Conservation (phyloP, 64 coral and sea anemone genomes). For the Orbicella faveolata region DNA sequence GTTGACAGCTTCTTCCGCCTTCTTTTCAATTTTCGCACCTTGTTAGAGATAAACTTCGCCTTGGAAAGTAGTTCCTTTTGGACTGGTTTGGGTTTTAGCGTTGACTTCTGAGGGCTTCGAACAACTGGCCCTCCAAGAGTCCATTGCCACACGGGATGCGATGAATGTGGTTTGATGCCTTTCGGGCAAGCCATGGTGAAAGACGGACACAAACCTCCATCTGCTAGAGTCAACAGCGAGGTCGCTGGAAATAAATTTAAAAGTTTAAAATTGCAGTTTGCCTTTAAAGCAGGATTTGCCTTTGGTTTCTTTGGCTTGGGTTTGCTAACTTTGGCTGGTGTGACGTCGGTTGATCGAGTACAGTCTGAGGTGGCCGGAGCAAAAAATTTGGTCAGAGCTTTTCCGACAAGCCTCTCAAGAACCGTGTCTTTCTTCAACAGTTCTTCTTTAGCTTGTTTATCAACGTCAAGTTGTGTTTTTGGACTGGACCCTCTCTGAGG, state of each 20-base stretch:
- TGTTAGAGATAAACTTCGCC: not conserved
- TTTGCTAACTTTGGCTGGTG: not conserved
- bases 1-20: not conserved
- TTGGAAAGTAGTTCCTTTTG: not conserved
- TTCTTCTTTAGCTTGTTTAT: not conserved
- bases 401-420: conserved; percentile 20
- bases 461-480: too few species aligned
- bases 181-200: conserved; percentile 28
- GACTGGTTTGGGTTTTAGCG: conserved; percentile 2
- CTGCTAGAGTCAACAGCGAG: conserved; percentile 17
- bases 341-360: not conserved
- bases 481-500: not conserved
- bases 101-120: not conserved
- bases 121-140: conserved; percentile 35
- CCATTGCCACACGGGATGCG: conserved; percentile 54
- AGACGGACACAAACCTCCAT: conserved; percentile 37
- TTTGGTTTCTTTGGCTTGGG: conserved; percentile 10
- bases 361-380: not conserved
- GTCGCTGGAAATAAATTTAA: conserved; percentile 41
- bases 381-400: conserved; percentile 26
- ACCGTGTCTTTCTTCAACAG: conserved; percentile 10
- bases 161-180: not conserved
- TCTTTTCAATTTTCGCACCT: conserved; percentile 6
- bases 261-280: conserved; percentile 50
- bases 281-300: conserved; percentile 41